Base-by-base conservation (phyloP, 2,797 vertebrate species). In the Gorsachius magnificus region DNA sequence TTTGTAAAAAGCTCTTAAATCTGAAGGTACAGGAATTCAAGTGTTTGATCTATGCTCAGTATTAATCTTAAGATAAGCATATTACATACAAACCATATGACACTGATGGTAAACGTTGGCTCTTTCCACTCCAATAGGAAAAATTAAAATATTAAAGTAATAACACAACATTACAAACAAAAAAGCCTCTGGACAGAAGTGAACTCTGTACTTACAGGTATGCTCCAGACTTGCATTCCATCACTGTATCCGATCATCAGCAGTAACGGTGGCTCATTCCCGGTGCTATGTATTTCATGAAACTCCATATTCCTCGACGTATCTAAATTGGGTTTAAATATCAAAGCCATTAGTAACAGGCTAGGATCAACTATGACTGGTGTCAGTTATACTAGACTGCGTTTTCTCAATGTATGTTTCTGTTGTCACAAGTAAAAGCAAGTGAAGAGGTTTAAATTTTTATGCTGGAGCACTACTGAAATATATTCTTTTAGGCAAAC, bases 221-320 rank as follows among this genome's bases (percentile, higher is more conserved):
- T 96, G 74, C 99, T 99, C 99, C 99, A 99, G 94, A 99, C 98
- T 97, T 99, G 99, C 98, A 99, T 99, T 77, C 99, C 99, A 41
- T 99, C 99, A 10, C 99, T 98, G 96, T 99, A 99, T 4, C 99
- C 99, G 29, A 99, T 98, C 98, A 99, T 97, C 81, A 99, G 98
- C 97, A 99, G 98, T 65, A 99, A 97, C 0, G 99, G 99, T 2
- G 99, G 99, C 9, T 99, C 99, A 3, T 97, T 98, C 16, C 99
- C 99, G 2, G 99, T 98, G 48, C 99, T 98, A 58, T 99, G 99
- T 95, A 99, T 98, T 97, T 99, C 99, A 89, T 99, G 98, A 79
- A 99, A 99, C 96, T 99, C 99, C 83, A 99, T 98, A 70, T 99
- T 99, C 74, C 99, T 98, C 31, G 99, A 97, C 3, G 98, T 98